Conservation (phyloP, 2,113 vertebrate species). For the Megalops atlanticus region DNA sequence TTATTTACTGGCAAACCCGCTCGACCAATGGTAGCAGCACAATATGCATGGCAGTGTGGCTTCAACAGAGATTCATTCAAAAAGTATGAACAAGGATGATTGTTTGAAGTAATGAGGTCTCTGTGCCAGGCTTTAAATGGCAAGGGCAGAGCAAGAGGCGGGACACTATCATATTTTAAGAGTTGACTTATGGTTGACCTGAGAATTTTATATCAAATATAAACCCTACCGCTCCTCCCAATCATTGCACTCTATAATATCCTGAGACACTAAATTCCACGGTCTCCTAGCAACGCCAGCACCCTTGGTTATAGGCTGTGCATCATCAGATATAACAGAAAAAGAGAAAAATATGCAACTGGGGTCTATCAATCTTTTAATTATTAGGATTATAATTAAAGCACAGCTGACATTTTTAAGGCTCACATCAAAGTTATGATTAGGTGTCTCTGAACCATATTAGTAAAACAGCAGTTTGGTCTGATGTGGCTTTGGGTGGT, state of each 20-base stretch:
- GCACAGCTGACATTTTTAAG: neutral
- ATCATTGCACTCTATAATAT: slow-evolving; percentile 21
- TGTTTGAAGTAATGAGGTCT: neutral
- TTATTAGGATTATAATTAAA: slow-evolving; percentile 8
- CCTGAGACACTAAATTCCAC: slow-evolving; percentile 26
- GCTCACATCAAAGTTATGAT: no score
- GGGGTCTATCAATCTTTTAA: neutral
- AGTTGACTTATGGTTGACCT: slow-evolving; percentile 14
- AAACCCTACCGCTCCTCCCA: slow-evolving; percentile 16
- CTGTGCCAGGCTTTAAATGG: neutral
- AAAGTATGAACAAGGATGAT: no score
- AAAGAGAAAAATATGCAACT: neutral
- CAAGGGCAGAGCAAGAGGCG: neutral
- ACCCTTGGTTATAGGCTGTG: neutral
- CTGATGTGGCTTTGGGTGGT: no score
- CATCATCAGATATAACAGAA: neutral
- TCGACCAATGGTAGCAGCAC: no score
- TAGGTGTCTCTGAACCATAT: no score
- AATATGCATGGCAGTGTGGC: no score
- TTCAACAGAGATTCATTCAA: no score
- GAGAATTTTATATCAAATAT: slow-evolving; percentile 22
- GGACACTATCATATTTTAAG: neutral
- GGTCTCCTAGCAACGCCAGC: slow-evolving; percentile 26
- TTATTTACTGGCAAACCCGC: no score
- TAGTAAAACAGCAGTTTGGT: no score